Conservation (phyloP, 2,797 vertebrate species). For the Smutsia gigantea region DNA sequence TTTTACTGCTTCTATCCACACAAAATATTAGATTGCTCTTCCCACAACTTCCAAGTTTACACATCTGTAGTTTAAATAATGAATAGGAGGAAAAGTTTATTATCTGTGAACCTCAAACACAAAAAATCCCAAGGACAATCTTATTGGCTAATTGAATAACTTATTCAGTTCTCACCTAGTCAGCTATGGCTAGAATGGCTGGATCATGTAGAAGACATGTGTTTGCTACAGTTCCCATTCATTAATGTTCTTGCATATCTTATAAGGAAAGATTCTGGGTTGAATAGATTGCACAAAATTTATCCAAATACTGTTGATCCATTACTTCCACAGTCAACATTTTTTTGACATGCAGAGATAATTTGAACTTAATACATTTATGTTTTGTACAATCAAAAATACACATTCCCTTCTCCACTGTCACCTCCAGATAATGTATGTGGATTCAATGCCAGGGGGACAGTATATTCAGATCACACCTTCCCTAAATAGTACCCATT, state of each 20-base stretch:
- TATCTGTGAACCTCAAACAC: background rate
- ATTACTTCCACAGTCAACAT: background rate
- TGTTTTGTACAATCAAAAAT: background rate
- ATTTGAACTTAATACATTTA: background rate
- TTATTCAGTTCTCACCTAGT: background rate
- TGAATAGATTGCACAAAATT: background rate
- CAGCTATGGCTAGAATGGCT: background rate
- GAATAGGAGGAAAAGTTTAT: background rate
- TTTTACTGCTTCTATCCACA: background rate
- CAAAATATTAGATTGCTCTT: background rate
- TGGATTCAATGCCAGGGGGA: background rate
- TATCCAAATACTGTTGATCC: background rate
- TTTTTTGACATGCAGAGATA: background rate
- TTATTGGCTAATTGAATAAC: background rate
- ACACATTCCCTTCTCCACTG: background rate
- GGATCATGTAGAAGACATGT: background rate
- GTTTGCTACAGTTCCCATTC: accelerated
- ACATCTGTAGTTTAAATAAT: background rate
- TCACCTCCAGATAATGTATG: background rate
- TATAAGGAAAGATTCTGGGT: background rate
- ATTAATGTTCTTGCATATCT: background rate
- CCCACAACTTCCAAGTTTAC: background rate
- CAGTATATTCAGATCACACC: background rate
- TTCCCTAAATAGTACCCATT: background rate
- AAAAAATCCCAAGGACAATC: background rate